A percentile compares a stretch with the other conserved stretches of the same genome.
Conservation (phyloP, 2,888 invertebrate genomes). For the Campopleginae sp. region DNA sequence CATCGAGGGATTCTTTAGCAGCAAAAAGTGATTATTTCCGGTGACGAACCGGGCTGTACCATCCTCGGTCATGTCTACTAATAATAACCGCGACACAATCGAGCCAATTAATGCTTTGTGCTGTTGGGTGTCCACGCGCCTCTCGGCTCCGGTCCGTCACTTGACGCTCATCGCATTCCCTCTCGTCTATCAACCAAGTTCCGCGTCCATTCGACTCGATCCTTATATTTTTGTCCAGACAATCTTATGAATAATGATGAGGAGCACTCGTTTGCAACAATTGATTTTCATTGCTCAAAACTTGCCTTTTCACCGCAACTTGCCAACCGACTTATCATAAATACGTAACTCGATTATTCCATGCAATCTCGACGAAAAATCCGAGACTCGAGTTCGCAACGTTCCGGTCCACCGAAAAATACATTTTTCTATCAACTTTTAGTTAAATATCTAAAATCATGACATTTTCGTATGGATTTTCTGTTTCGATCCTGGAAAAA, state of each 20-base stretch:
- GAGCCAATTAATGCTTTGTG: constrained; percentile 1
- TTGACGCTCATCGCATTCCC: constrained; percentile 3
- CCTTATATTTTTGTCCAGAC: not conserved
- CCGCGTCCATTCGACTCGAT: not conserved
- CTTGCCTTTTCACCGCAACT: not conserved
- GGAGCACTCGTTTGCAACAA: constrained; percentile 3
- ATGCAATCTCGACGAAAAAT: too few species aligned
- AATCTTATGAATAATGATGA: constrained; percentile 20
- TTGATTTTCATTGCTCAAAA: constrained; percentile 21
- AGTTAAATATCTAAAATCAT: too few species aligned
- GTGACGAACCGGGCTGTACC: constrained; percentile 29
- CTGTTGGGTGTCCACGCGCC: constrained; percentile 6
- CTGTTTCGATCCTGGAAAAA: constrained; percentile 26
- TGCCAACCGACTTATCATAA: not conserved
- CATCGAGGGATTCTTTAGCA: constrained; percentile 6
- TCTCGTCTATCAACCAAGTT: constrained; percentile 15
- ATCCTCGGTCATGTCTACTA: constrained; percentile 5
- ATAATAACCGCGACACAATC: constrained; percentile 15
- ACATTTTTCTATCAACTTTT: too few species aligned
- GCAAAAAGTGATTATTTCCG: constrained; percentile 55
- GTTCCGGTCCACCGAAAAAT: too few species aligned
- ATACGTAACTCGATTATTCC: constrained; percentile 13
- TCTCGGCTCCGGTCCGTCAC: not conserved
- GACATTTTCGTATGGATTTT: too few species aligned
- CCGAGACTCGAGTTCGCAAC: too few species aligned